Conservation (phyloP, 1,140 invertebrate genomes). For the Zaprionus ornatus region DNA sequence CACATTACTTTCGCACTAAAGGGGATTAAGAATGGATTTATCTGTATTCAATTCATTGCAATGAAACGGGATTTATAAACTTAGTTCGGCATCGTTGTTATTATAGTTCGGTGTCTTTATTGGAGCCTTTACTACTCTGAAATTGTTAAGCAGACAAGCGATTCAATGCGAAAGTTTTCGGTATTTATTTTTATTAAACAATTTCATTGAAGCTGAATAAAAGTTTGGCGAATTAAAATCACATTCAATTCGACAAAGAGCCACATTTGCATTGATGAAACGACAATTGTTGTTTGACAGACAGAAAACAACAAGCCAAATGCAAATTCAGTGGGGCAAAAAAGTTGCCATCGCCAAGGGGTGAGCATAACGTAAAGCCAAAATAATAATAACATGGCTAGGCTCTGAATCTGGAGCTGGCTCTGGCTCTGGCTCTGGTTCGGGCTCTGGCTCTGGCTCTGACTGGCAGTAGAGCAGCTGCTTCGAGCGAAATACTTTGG, state of each 20-base stretch:
- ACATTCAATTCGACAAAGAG: slow-evolving; percentile 42
- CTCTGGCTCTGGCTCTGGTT: slow-evolving; percentile 11
- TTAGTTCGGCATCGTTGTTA: no score
- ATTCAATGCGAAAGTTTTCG: neutral
- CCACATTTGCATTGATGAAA: slow-evolving; percentile 70
- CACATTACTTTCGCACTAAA: no score
- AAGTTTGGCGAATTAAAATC: slow-evolving; percentile 47
- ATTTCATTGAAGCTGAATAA: slow-evolving; percentile 1
- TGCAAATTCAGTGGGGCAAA: slow-evolving; percentile 51
- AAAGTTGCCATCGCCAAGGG: slow-evolving; percentile 6
- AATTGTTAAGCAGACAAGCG: neutral
- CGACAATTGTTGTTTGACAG: slow-evolving; percentile 67
- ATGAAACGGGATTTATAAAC: no score
- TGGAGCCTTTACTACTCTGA: neutral
- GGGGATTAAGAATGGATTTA: no score
- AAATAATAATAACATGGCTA: slow-evolving; percentile 31
- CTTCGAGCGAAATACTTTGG: slow-evolving; percentile 37
- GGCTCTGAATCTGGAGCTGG: neutral
- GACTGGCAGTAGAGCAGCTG: slow-evolving; percentile 43
- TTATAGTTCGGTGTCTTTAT: no score
- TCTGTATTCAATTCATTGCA: no score
- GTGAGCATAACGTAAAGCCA: neutral
- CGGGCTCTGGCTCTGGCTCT: neutral
- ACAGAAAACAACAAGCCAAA: slow-evolving; percentile 46
- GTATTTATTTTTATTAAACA: slow-evolving; percentile 6